Percentiles rank a stretch among this genome's conserved stretches.
Conservation (phyloP, 1,140 invertebrate genomes). For the Euwallacea similis region DNA sequence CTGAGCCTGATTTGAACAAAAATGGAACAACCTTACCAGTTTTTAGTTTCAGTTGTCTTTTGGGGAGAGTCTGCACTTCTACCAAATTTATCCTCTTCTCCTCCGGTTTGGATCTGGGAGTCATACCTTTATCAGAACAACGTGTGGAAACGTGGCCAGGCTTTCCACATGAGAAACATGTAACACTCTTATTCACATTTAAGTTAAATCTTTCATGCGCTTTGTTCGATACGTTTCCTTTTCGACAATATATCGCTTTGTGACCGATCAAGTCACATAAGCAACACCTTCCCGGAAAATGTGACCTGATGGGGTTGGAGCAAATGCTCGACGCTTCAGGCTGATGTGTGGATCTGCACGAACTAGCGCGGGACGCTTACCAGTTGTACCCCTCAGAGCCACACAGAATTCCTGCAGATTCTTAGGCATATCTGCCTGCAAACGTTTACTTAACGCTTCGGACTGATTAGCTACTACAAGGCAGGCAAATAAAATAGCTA, state of each 20-base stretch:
- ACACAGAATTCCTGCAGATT: conserved; percentile 1
- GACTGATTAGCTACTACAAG: not conserved
- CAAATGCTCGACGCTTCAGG: no score
- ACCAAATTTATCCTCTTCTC: conserved; percentile 1
- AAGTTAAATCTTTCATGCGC: not conserved
- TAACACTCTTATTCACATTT: not conserved
- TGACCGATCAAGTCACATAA: not conserved
- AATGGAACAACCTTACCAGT: conserved; percentile 11
- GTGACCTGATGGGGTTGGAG: no score
- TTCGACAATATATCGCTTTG: not conserved
- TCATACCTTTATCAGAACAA: not conserved
- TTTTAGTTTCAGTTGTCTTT: not conserved
- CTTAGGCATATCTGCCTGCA: conserved; percentile 4
- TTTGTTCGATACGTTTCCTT: not conserved
- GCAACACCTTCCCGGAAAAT: not conserved
- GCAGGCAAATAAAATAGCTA: no score
- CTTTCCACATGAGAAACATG: not conserved
- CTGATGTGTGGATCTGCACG: not conserved
- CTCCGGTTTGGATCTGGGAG: not conserved
- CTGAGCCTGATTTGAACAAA: conserved; percentile 1
- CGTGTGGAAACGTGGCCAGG: not conserved
- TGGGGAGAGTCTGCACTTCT: not conserved
- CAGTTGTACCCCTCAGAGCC: not conserved
- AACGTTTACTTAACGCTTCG: not conserved
- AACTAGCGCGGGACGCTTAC: conserved; percentile 7